Evolutionary conservation across 2,797 vertebrate species (phyloP), one percentile per base, ranked within the genome.

Genomic region (Pangasius sanitwongsei): DNA sequence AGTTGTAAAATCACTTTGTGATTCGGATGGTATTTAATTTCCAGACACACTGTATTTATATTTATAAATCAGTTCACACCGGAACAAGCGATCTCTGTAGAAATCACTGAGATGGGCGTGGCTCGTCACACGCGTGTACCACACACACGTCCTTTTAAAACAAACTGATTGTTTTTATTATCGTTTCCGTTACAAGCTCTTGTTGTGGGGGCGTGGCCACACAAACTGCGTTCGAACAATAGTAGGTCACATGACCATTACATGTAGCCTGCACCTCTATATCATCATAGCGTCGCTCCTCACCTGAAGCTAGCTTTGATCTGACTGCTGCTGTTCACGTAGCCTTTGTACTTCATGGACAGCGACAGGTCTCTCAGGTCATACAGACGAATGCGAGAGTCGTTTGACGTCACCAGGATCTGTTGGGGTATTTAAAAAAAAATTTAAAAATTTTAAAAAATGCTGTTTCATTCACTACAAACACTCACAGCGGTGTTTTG

Each of bases 261-360:
- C 37, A 59, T 48, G 57, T 65, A 16, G 7, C 34, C 37, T 41
- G 34, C 34, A 61, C 44, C 63, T 67, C 59, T 4, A 7, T 16
- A 31, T 69, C 13, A 34, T 67, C 65, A 28, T 34, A 9, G 83
- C 8, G 20, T 23, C 1, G 55, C 34, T 78, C 57, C 93, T 95
- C 95, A 99, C 98, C 99, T 99, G 96, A 99, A 99, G 94, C 98
- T 99, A 70, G 99, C 99, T 95, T 99, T 99, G 93, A 99, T 99
- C 94, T 99, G 99, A 93, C 99, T 99, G 96, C 99, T 99, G 96
- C 98, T 98, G 94, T 99, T 99, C 89, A 99, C 98, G 50, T 98
- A 99, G 89, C 98, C 99, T 93, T 99, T 99, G 95, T 99, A 99
- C 89, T 99, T 99, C 98, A 99, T 99, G 65, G 98, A 99, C n/a